Evolutionary conservation across 2,113 vertebrate genomes (phyloP).

Genomic region (Gallinago jamesoni): DNA sequence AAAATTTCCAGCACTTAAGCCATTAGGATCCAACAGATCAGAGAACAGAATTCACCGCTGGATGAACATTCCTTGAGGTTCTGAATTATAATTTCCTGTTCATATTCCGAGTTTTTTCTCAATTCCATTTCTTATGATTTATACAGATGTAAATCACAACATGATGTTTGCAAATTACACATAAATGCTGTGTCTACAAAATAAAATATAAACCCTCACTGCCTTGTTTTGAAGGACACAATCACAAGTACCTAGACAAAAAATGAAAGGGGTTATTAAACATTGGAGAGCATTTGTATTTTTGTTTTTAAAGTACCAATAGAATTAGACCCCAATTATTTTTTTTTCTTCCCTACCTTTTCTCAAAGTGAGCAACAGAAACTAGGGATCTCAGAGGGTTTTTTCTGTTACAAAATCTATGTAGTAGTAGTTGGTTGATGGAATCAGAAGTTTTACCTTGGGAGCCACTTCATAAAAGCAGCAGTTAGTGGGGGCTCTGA

Average conservation of each 20-base stretch:
- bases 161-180: neutral
- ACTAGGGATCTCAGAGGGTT: fast-evolving
- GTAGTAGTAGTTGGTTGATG: neutral
- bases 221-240: neutral
- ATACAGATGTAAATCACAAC: neutral
- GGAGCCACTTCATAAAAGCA: neutral
- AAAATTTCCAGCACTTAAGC: neutral
- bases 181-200: neutral
- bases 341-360: neutral
- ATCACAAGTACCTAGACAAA: neutral
- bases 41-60: neutral
- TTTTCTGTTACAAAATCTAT: neutral
- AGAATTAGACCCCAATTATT: neutral
- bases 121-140: neutral
- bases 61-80: neutral
- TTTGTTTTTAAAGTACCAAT: neutral
- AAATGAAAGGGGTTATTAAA: neutral
- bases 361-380: neutral
- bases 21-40: neutral
- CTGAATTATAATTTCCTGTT: neutral
- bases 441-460: neutral
- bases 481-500: neutral
- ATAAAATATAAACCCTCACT: neutral
- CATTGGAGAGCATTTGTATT: neutral
- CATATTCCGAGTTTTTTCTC: neutral